Percentiles rank a stretch among this genome's conserved stretches.
Evolutionary conservation across 2,113 vertebrate species (phyloP).

Genomic region (Vireo altiloquus): DNA sequence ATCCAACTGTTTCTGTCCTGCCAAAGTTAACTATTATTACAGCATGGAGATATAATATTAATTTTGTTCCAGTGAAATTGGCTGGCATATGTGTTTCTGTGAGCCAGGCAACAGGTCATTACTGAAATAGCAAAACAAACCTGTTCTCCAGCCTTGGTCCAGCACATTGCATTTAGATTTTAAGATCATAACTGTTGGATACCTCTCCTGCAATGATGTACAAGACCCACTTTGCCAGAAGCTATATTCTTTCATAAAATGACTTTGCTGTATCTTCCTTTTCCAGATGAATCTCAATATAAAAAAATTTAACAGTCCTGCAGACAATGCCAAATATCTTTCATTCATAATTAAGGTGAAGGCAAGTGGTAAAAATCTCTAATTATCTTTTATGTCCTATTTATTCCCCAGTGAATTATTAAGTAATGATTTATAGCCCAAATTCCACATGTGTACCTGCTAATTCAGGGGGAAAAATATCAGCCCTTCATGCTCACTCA

Average conservation of each 20-base stretch:
- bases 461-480: constrained; percentile 61
- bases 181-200: constrained; percentile 57
- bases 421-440: constrained; percentile 58
- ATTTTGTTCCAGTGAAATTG: constrained; percentile 70
- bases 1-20: constrained; percentile 26
- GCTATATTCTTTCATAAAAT: constrained; percentile 45
- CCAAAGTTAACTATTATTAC: constrained; percentile 70
- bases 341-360: constrained; percentile 69
- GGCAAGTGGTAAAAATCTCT: constrained; percentile 62
- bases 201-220: constrained; percentile 38
- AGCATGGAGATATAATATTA: constrained; percentile 59
- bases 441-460: constrained; percentile 60
- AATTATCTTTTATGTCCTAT: constrained; percentile 69
- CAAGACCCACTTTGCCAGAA: constrained; percentile 42
- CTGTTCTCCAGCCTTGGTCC: constrained; percentile 32
- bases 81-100: constrained; percentile 57
- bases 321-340: constrained; percentile 52
- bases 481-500: constrained; percentile 52
- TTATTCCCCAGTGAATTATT: constrained; percentile 72
- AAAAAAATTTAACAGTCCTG: constrained; percentile 52
- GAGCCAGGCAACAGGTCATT: constrained; percentile 67
- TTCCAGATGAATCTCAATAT: constrained; percentile 42
- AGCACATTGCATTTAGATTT: constrained; percentile 55
- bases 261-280: constrained; percentile 36
- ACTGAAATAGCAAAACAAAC: constrained; percentile 63